phyloP scores from a whole-genome alignment of 2,888 invertebrate species.

The Aphidoletes aphidimyza region DNA sequence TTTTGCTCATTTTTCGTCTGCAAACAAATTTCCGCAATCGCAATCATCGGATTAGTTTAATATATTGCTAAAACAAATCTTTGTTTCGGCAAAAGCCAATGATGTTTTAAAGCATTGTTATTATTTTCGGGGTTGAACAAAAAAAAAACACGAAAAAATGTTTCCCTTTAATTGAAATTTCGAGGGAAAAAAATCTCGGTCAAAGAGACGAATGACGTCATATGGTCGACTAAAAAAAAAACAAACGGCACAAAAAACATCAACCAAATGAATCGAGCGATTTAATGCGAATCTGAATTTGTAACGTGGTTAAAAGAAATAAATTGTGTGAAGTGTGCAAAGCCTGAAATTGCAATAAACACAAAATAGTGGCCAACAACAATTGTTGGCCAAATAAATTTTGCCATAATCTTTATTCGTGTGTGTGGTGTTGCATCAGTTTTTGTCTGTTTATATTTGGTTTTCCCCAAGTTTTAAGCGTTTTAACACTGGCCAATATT shows the following conservation, averaged over 20 bases:
- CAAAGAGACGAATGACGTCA: no score
- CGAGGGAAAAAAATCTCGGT: no score
- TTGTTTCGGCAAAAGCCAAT: not conserved
- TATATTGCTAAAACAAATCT: not conserved
- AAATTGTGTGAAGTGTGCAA: not conserved
- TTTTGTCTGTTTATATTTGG: not conserved
- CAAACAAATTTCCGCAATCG: not conserved
- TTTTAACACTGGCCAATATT: not conserved
- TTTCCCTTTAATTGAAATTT: no score
- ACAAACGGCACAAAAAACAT: not conserved
- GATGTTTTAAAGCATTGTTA: not conserved
- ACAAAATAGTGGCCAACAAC: not conserved
- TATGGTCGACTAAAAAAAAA: no score
- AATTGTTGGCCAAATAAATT: not conserved
- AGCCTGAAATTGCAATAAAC: not conserved
- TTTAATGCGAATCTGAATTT: not conserved
- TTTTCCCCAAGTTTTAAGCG: not conserved
- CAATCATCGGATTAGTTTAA: not conserved
- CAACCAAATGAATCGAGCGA: not conserved
- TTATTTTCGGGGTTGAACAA: no score
- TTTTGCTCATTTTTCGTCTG: not conserved
- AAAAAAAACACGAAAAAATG: not conserved
- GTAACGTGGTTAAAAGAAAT: not conserved
- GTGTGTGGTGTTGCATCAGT: no score
- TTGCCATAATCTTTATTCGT: not conserved